Conservation (phyloP, 2,888 invertebrate species). For the Cyrtodaria siliqua region DNA sequence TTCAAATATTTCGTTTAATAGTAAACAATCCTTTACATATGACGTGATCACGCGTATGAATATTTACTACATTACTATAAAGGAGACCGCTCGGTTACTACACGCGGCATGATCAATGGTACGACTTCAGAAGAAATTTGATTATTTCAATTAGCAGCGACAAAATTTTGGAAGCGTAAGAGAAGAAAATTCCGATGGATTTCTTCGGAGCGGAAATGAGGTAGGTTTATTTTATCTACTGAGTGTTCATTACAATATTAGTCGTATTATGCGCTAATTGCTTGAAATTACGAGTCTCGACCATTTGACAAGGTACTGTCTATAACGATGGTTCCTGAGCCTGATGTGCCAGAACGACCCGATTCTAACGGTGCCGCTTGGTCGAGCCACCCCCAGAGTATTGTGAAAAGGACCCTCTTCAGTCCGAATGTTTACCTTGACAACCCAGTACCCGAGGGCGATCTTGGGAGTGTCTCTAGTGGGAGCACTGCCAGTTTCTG, state of each 20-base stretch:
- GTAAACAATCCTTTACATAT: too few relatives aligned
- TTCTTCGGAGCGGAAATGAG: conserved; percentile 12
- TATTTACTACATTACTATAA: conserved; percentile 22
- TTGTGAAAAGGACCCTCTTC: conserved; percentile 37
- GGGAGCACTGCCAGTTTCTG: conserved; percentile 39
- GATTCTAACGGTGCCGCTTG: conserved; percentile 22
- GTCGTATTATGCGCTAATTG: background rate
- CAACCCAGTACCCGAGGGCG: conserved; percentile 25
- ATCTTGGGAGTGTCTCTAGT: conserved; percentile 32
- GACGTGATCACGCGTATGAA: conserved; percentile 5
- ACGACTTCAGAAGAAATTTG: background rate
- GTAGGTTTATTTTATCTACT: conserved; percentile 31
- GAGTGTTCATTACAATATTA: conserved; percentile 2
- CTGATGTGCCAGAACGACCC: conserved; percentile 19
- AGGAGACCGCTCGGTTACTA: background rate
- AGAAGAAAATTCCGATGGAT: conserved; percentile 26
- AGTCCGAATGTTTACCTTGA: conserved; percentile 7
- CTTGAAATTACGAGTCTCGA: conserved; percentile 45
- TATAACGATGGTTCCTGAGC: conserved; percentile 20
- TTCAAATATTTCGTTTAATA: too few relatives aligned
- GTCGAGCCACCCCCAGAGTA: conserved; percentile 32
- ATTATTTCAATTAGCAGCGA: conserved; percentile 11
- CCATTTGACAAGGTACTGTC: conserved; percentile 58
- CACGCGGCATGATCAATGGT: conserved; percentile 41
- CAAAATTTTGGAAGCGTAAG: conserved; percentile 14